phyloP scores from a whole-genome alignment of 2,888 invertebrate species.

The Nymphalis urticae region DNA sequence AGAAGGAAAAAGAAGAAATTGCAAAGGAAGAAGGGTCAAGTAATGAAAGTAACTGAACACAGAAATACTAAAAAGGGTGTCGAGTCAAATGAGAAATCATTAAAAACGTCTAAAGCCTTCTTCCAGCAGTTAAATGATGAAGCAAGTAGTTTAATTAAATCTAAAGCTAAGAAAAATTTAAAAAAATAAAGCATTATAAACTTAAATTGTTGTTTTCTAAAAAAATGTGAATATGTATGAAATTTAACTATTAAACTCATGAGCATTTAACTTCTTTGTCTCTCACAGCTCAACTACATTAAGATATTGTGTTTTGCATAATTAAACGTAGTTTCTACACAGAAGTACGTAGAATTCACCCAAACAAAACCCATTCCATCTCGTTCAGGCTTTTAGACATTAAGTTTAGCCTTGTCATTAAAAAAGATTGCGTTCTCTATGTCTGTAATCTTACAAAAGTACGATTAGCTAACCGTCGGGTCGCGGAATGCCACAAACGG shows the following conservation, averaged over 20 bases:
- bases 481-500: slow-evolving; percentile 41
- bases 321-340: slow-evolving; percentile 1
- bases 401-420: slow-evolving; percentile 36
- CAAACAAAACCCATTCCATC: slow-evolving; percentile 14
- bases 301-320: slow-evolving; percentile 9
- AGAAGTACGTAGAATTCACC: not conserved
- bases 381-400: slow-evolving; percentile 19
- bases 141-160: slow-evolving; percentile 66
- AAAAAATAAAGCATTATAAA: slow-evolving; percentile 56
- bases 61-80: slow-evolving; percentile 81
- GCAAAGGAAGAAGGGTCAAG: slow-evolving; percentile 81
- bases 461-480: slow-evolving; percentile 36
- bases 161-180: slow-evolving; percentile 55
- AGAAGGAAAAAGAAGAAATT: slow-evolving; percentile 92
- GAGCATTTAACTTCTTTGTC: too few species aligned
- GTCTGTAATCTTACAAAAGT: slow-evolving; percentile 33
- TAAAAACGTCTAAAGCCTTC: slow-evolving; percentile 88
- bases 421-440: slow-evolving; percentile 31
- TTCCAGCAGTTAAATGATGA: slow-evolving; percentile 93
- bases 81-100: slow-evolving; percentile 82
- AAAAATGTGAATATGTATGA: too few species aligned
- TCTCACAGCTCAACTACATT: not conserved
- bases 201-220: slow-evolving; percentile 24
- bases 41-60: slow-evolving; percentile 72
- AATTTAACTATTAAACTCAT: too few species aligned